phyloP scores from a whole-genome alignment of 2,888 invertebrate species.

The Agrochola lota region DNA sequence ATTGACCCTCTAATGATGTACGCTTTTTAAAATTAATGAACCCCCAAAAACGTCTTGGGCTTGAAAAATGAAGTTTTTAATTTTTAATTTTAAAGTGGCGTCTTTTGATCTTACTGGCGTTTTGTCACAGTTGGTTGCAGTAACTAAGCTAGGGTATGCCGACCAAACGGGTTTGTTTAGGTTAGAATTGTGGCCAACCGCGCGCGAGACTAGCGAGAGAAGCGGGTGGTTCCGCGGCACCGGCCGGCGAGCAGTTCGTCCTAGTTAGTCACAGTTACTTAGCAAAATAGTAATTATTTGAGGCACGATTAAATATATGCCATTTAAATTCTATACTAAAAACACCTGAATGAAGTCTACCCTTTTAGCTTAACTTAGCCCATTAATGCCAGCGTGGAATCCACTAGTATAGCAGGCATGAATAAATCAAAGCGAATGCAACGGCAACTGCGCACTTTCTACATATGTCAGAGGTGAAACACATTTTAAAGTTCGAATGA shows the following conservation, averaged over 20 bases:
- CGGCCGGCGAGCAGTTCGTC: too few relatives aligned
- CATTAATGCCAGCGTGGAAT: not conserved
- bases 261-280: too few relatives aligned
- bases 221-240: too few relatives aligned
- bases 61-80: too few relatives aligned
- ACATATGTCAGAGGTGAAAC: conserved; percentile 16
- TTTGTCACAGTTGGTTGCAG: not conserved
- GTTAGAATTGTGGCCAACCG: not conserved
- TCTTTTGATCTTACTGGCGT: not conserved
- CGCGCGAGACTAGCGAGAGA: too few relatives aligned
- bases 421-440: conserved; percentile 2
- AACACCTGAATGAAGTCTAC: not conserved
- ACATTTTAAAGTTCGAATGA: not conserved
- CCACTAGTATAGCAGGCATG: conserved; percentile 8
- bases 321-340: not conserved
- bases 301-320: not conserved
- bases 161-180: not conserved
- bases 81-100: too few relatives aligned
- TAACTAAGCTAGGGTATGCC: not conserved
- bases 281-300: not conserved
- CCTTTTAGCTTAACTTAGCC: not conserved
- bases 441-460: conserved; percentile 1
- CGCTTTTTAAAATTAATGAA: not conserved
- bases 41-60: not conserved
- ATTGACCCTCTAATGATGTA: not conserved